A percentile compares a stretch with the other conserved stretches of the same genome.
Conservation (phyloP, 1,140 invertebrate genomes). For the Vollenhovia emeryi region DNA sequence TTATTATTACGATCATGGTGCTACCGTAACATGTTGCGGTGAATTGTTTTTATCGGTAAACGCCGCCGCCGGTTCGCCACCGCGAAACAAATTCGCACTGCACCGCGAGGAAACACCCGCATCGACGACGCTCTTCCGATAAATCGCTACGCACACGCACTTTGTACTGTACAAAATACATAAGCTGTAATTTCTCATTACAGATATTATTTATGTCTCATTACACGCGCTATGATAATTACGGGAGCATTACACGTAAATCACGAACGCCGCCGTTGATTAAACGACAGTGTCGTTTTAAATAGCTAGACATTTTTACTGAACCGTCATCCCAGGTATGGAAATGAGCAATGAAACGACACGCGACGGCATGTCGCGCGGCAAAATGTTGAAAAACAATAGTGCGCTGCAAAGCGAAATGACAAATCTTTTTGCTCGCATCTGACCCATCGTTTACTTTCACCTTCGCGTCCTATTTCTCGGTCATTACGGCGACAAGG, state of each 20-base stretch:
- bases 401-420: conserved; percentile 15
- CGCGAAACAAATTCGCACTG: neutral
- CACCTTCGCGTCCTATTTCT: conserved; percentile 55
- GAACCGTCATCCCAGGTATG: neutral
- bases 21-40: conserved; percentile 23
- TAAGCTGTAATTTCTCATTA: neutral
- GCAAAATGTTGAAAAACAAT: conserved; percentile 25
- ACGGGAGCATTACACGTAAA: neutral
- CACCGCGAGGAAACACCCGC: neutral
- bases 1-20: conserved; percentile 62
- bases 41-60: conserved; percentile 36
- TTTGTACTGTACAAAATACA: neutral
- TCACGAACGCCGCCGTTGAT: neutral
- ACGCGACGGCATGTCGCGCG: neutral
- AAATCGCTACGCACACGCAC: neutral
- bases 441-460: conserved; percentile 45
- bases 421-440: conserved; percentile 23
- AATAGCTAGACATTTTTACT: conserved; percentile 1
- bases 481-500: neutral
- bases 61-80: neutral
- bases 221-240: neutral
- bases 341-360: conserved; percentile 27
- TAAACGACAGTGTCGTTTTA: neutral
- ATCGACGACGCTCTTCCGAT: neutral
- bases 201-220: neutral